These are phyloP conservation scores for Phoeniculus purpureus DNA, from an alignment of 2,797 vertebrate species.

Conservation along the genomic window DNA sequence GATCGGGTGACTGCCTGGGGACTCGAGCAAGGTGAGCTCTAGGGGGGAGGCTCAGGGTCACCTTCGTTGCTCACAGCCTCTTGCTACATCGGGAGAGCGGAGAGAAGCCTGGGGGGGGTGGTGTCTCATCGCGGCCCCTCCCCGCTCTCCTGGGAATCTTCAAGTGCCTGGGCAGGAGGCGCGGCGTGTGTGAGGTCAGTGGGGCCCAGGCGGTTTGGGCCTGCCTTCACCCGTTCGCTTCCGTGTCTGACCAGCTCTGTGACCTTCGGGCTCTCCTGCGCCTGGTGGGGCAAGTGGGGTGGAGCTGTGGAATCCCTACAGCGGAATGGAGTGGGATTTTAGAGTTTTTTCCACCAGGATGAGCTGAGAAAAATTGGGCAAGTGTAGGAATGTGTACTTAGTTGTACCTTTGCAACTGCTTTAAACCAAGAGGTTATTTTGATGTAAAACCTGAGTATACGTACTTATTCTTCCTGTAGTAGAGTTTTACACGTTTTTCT, in stretches of 20 bases:
- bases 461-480: rapidly evolving
- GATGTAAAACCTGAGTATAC: rapidly evolving
- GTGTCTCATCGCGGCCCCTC: rapidly evolving
- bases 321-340: rapidly evolving
- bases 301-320: rapidly evolving
- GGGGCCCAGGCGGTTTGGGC: too few species aligned
- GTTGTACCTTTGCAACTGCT: background rate
- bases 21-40: background rate
- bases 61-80: rapidly evolving
- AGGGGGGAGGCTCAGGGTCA: rapidly evolving
- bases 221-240: too few species aligned
- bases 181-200: too few species aligned
- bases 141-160: background rate
- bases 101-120: rapidly evolving
- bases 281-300: rapidly evolving
- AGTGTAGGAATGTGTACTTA: rapidly evolving
- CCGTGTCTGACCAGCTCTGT: background rate
- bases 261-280: rapidly evolving
- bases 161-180: too few species aligned
- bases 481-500: rapidly evolving
- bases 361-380: rapidly evolving
- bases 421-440: background rate
- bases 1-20: rapidly evolving
- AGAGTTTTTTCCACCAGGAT: too few species aligned
- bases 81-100: rapidly evolving